Conservation (phyloP, 1,140 invertebrate genomes). For the Anagrus nilaparvatae region DNA sequence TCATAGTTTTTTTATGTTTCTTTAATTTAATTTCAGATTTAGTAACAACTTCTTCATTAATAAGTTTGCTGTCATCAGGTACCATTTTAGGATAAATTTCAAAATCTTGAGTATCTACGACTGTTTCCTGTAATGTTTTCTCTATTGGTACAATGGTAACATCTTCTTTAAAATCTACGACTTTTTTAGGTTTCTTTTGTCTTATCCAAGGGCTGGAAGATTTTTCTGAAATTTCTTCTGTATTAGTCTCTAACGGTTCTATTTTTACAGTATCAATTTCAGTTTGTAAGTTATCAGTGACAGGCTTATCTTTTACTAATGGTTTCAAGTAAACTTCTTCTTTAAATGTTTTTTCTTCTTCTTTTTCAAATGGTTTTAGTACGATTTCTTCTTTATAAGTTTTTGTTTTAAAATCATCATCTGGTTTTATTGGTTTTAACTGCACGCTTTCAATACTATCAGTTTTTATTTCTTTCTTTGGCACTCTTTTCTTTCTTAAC, state of each 20-base stretch:
- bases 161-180: constrained; percentile 32
- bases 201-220: neutral
- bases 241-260: no score
- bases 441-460: constrained; percentile 15
- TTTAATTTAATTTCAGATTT: constrained; percentile 11
- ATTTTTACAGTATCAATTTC: no score
- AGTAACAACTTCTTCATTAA: constrained; percentile 11
- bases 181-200: constrained; percentile 39
- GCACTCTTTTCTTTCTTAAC: constrained; percentile 8
- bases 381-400: constrained; percentile 19
- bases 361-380: constrained; percentile 29
- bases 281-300: no score
- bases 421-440: constrained; percentile 16
- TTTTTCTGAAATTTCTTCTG: constrained; percentile 16
- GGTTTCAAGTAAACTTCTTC: constrained; percentile 28
- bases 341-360: constrained; percentile 10
- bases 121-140: no score
- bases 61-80: constrained; percentile 16
- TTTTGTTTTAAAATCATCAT: constrained; percentile 16
- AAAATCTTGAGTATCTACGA: constrained; percentile 24
- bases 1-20: constrained; percentile 14
- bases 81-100: constrained; percentile 21
- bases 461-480: constrained; percentile 18
- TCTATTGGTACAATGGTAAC: constrained; percentile 32
- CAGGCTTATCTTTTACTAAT: constrained; percentile 32